phyloP scores from a whole-genome alignment of 92 coral and sea anemone genomes.

The Phenganax stokvisi region DNA sequence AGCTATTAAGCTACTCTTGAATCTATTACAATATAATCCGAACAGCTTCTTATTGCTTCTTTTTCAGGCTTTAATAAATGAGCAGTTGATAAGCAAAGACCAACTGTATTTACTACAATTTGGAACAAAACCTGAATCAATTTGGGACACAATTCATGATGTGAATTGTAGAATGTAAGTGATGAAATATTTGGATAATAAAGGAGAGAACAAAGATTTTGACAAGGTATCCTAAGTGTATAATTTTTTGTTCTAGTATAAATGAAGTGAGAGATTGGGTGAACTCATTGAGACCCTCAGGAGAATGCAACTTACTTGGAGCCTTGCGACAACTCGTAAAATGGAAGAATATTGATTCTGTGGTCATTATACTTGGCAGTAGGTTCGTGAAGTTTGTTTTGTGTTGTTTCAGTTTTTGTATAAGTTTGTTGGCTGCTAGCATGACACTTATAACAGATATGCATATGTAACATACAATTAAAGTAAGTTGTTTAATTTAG shows the following conservation, averaged over 20 bases:
- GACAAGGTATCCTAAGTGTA: not conserved
- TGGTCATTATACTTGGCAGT: constrained; percentile 89
- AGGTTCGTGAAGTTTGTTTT: constrained; percentile 47
- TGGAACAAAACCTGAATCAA: constrained; percentile 71
- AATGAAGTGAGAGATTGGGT: constrained; percentile 88
- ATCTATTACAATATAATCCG: not conserved
- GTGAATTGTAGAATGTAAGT: constrained; percentile 93
- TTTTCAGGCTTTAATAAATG: constrained; percentile 72
- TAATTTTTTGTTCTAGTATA: constrained; percentile 50
- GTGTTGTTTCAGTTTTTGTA: not conserved
- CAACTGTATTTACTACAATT: constrained; percentile 76
- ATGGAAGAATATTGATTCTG: constrained; percentile 82
- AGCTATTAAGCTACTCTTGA: not conserved
- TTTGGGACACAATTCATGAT: constrained; percentile 91
- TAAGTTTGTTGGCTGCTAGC: not conserved
- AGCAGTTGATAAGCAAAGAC: constrained; percentile 79
- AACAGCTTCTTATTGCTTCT: not conserved
- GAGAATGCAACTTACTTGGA: constrained; percentile 87
- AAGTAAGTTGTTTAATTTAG: no score
- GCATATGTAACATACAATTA: no score
- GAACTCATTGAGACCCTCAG: constrained; percentile 66
- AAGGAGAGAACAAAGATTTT: no score
- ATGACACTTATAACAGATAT: no score
- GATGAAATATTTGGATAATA: not conserved
- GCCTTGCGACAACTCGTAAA: constrained; percentile 84